Evolutionary conservation across 2,888 invertebrate genomes (phyloP).

Genomic region (Drosophila neonasuta): DNA sequence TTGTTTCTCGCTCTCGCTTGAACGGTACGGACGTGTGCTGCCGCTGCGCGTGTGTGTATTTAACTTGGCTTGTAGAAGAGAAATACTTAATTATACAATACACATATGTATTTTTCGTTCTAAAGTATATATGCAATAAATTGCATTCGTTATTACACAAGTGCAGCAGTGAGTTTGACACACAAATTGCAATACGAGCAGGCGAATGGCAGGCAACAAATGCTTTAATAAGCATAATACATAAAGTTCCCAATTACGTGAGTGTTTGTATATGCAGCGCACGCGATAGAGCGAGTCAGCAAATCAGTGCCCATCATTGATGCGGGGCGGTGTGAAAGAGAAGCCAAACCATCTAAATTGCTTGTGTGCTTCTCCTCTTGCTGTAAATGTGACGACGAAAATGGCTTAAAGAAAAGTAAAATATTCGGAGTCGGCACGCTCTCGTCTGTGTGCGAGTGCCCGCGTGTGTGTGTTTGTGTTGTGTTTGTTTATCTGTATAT

Average conservation of each 20-base stretch:
- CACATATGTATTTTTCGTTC: slow-evolving; percentile 38
- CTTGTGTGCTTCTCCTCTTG: slow-evolving; percentile 47
- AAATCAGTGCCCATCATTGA: slow-evolving; percentile 58
- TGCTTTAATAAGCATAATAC: slow-evolving; percentile 52
- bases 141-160: slow-evolving; percentile 40
- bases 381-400: slow-evolving; percentile 66
- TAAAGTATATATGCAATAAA: slow-evolving; percentile 49
- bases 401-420: slow-evolving; percentile 59
- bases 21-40: slow-evolving; percentile 62
- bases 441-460: slow-evolving; percentile 3
- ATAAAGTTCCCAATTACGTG: slow-evolving; percentile 65
- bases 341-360: slow-evolving; percentile 58
- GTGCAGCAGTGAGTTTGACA: slow-evolving; percentile 49
- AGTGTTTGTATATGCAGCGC: slow-evolving; percentile 58
- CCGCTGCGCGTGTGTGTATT: slow-evolving; percentile 63
- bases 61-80: slow-evolving; percentile 47
- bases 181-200: slow-evolving; percentile 35
- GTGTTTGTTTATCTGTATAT: slow-evolving; percentile 36
- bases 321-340: slow-evolving; percentile 56
- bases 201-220: slow-evolving; percentile 36
- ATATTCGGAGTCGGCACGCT: slow-evolving; percentile 50
- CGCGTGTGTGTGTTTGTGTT: slow-evolving; percentile 26
- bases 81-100: slow-evolving; percentile 68
- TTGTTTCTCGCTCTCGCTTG: slow-evolving; percentile 64
- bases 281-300: slow-evolving; percentile 66